Evolutionary conservation across 2,888 invertebrate species (phyloP).

Genomic region (Apodemia hepburni): DNA sequence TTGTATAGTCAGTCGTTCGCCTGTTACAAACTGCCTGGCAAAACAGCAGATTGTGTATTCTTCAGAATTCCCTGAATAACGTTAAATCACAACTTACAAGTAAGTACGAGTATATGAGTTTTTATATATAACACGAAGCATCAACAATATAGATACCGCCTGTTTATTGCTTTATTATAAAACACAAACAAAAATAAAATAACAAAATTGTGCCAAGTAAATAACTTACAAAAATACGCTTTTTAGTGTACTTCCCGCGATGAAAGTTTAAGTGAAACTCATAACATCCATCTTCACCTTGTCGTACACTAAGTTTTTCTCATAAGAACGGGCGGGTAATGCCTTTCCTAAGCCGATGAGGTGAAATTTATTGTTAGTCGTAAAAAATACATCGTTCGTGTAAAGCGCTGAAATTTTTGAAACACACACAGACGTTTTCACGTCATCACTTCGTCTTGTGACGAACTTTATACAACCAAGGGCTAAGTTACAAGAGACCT

Average conservation of each 20-base stretch:
- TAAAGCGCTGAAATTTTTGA: conserved; percentile 49
- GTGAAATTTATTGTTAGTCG: conserved; percentile 60
- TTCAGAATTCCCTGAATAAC: too few species aligned
- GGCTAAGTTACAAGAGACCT: conserved; percentile 26
- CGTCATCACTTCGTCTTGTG: conserved; percentile 47
- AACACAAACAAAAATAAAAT: neutral
- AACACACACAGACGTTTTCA: conserved; percentile 41
- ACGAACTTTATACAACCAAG: conserved; percentile 43
- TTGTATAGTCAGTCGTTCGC: too few species aligned
- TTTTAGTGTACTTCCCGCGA: conserved; percentile 27
- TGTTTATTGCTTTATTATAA: too few species aligned
- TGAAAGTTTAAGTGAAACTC: conserved; percentile 25
- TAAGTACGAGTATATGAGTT: too few species aligned
- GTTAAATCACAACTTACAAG: too few species aligned
- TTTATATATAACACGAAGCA: too few species aligned
- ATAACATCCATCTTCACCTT: conserved; percentile 32
- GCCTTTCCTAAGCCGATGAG: conserved; percentile 54
- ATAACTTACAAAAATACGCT: conserved; percentile 21
- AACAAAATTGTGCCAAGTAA: conserved; percentile 2
- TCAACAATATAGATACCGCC: too few species aligned
- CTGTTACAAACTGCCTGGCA: too few species aligned
- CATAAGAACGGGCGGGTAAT: conserved; percentile 55
- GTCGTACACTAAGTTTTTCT: conserved; percentile 51
- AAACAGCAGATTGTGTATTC: too few species aligned
- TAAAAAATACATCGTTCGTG: conserved; percentile 57